A percentile compares a stretch with the other conserved stretches of the same genome.
Conservation (phyloP, 2,797 vertebrate species). For the Enteromius mattozi region DNA sequence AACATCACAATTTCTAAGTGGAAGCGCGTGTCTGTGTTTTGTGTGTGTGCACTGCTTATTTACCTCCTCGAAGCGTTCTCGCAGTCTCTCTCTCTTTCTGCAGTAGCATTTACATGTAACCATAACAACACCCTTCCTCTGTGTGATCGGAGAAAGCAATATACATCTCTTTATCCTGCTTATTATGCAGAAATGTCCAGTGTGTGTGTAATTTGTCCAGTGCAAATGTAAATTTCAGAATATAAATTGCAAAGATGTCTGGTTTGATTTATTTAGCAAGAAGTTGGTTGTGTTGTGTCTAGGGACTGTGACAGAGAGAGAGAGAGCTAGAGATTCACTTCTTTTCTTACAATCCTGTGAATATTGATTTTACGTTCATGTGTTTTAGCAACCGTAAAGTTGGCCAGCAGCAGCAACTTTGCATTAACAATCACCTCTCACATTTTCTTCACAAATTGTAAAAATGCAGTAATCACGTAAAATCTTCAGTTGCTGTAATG, state of each 20-base stretch:
- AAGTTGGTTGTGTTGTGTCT: background rate
- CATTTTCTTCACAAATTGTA: constrained; percentile 6
- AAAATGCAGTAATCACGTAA: background rate
- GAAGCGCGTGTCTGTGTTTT: constrained; percentile 27
- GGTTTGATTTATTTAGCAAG: constrained; percentile 3
- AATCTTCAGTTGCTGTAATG: background rate
- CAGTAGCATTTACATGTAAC: constrained; percentile 51
- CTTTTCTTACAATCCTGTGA: background rate
- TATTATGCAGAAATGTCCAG: constrained; percentile 3
- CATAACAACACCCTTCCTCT: constrained; percentile 57
- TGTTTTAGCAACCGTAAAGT: background rate
- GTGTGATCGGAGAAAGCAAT: constrained; percentile 3
- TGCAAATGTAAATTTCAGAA: constrained; percentile 6
- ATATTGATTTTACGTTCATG: constrained; percentile 7
- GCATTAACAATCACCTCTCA: background rate
- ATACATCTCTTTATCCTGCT: background rate
- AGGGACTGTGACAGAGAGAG: background rate
- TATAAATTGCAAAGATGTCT: constrained; percentile 2
- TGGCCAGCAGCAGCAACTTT: background rate
- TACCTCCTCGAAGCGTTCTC: background rate
- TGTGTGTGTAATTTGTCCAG: constrained; percentile 17
- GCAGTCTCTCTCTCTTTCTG: background rate
- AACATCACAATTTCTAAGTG: constrained; percentile 12
- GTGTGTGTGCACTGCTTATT: constrained; percentile 35
- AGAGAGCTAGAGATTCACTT: background rate